phyloP scores from a whole-genome alignment of 2,888 invertebrate species.

The Lypha dubia region DNA sequence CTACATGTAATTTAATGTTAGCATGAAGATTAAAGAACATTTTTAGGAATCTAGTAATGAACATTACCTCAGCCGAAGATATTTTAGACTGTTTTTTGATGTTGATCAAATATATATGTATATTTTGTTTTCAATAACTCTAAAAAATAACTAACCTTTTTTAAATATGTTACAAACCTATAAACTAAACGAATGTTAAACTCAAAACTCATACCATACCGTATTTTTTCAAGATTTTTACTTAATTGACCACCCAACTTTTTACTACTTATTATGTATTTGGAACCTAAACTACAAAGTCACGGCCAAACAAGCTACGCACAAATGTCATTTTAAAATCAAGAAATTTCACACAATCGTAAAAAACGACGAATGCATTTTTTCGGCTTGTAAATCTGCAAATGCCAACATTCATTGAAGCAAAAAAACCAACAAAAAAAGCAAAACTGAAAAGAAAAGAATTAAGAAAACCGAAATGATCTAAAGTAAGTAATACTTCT shows the following conservation, averaged over 20 bases:
- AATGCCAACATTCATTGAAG: constrained; percentile 60
- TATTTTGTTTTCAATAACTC: not conserved
- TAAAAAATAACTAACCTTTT: too few relatives aligned
- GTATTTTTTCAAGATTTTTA: not conserved
- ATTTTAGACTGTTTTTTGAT: too few relatives aligned
- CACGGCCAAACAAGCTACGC: constrained; percentile 64
- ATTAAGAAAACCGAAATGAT: constrained; percentile 33
- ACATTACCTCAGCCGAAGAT: too few relatives aligned
- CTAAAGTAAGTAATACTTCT: constrained; percentile 71
- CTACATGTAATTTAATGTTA: too few relatives aligned
- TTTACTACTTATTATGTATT: constrained; percentile 52
- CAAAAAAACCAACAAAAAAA: constrained; percentile 50
- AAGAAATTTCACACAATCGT: constrained; percentile 42
- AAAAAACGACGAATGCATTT: constrained; percentile 50
- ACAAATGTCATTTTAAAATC: constrained; percentile 44
- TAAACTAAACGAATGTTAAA: not conserved
- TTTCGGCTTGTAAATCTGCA: constrained; percentile 48
- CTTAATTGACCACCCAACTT: constrained; percentile 69
- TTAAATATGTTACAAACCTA: not conserved
- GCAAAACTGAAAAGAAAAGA: constrained; percentile 26
- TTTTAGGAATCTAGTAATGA: too few relatives aligned
- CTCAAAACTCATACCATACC: not conserved
- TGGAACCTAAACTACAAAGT: constrained; percentile 69
- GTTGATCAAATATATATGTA: too few relatives aligned
- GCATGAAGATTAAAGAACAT: too few relatives aligned